Evolutionary conservation across 2,797 vertebrate genomes (phyloP).

Genomic region (Rhynchotus rufescens): DNA sequence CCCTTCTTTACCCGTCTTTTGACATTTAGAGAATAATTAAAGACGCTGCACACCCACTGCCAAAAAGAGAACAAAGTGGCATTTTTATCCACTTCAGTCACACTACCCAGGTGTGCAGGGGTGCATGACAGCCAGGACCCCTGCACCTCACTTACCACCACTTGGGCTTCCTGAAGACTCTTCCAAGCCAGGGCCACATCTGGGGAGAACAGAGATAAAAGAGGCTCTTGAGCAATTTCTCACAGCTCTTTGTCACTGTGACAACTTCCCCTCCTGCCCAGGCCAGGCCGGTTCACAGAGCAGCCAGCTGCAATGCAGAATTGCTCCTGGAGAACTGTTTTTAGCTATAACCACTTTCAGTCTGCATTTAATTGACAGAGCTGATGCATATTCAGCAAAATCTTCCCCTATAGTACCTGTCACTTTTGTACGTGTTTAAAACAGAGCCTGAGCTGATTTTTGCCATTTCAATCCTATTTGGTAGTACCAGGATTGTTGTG

Average conservation of each 20-base stretch:
- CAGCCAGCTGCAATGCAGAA: background rate
- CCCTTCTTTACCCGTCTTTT: background rate
- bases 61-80: background rate
- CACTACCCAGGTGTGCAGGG: background rate
- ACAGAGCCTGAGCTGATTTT: background rate
- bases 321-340: background rate
- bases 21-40: background rate
- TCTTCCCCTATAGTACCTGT: background rate
- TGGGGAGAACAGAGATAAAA: background rate
- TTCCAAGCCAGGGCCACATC: constrained; percentile 40
- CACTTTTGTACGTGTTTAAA: background rate
- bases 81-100: rapidly evolving
- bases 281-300: background rate
- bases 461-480: background rate
- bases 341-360: background rate
- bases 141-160: background rate
- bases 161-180: constrained; percentile 37
- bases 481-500: background rate
- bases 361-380: background rate
- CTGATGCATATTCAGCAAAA: background rate
- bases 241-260: background rate
- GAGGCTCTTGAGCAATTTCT: background rate
- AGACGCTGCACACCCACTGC: background rate
- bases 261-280: background rate
- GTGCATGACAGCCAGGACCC: background rate